phyloP scores from a whole-genome alignment of 2,113 vertebrate species.

The Lagopus muta region DNA sequence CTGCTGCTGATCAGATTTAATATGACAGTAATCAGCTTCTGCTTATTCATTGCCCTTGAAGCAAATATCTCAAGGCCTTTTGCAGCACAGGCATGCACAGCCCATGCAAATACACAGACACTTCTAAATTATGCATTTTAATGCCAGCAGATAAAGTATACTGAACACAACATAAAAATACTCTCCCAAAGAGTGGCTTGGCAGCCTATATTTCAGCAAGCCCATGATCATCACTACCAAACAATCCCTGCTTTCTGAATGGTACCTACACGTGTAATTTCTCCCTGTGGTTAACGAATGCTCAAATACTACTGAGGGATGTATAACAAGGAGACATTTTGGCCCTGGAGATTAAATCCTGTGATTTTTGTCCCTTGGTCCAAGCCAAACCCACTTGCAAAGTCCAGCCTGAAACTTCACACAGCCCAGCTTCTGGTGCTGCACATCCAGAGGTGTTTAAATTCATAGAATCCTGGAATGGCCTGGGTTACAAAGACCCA shows the following conservation, averaged over 20 bases:
- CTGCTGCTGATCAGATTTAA: constrained; percentile 53
- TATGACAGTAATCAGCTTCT: constrained; percentile 56
- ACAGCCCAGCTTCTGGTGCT: not conserved
- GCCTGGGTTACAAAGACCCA: no score
- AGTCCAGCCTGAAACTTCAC: not conserved
- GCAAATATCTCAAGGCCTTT: not conserved
- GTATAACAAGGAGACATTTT: not conserved
- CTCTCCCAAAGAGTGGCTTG: not conserved
- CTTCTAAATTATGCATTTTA: not conserved
- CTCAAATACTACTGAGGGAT: not conserved
- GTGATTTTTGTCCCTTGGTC: not conserved
- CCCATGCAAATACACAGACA: constrained; percentile 18
- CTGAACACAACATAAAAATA: not conserved
- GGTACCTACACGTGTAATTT: not conserved
- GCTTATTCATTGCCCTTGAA: constrained; percentile 47
- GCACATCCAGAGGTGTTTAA: not conserved
- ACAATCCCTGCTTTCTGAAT: not conserved
- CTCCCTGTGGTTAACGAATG: not conserved
- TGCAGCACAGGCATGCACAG: not conserved
- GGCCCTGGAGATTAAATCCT: not conserved
- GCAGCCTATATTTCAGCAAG: not conserved
- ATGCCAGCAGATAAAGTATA: not conserved
- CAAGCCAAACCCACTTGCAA: not conserved
- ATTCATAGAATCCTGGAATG: no score
- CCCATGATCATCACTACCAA: not conserved